Evolutionary conservation across 2,113 vertebrate genomes (phyloP).

Genomic region (Forbesichthys agassizii): DNA sequence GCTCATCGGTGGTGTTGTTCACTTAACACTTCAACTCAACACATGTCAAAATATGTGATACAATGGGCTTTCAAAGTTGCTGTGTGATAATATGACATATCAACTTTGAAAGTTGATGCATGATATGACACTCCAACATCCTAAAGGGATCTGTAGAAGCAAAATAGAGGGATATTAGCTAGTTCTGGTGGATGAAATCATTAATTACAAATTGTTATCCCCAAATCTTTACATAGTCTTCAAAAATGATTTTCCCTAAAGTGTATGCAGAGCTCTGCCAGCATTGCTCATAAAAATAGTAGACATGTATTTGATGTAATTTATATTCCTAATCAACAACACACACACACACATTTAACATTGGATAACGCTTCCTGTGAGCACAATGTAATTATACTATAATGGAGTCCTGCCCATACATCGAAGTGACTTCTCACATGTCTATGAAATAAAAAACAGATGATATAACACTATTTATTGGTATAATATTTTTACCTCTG

Average conservation of each 20-base stretch:
- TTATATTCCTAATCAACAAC: no score
- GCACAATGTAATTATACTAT: background rate
- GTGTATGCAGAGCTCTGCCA: background rate
- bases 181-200: background rate
- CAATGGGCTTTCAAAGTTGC: background rate
- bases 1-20: slow-evolving; percentile 14
- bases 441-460: slow-evolving; percentile 4
- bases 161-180: background rate
- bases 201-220: background rate
- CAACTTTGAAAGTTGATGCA: background rate
- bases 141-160: background rate
- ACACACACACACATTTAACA: no score
- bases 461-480: background rate
- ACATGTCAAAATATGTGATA: slow-evolving; percentile 11
- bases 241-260: background rate
- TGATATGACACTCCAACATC: background rate
- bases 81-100: background rate
- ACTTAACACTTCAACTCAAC: background rate
- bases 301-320: no score
- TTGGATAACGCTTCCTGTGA: background rate
- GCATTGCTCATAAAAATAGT: background rate
- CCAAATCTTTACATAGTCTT: background rate
- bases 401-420: background rate
- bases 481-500: slow-evolving; percentile 18
- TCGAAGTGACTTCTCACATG: slow-evolving; percentile 2